Evolutionary conservation across 2,113 vertebrate species (phyloP), one percentile per base, ranked within the genome.

Genomic region (Caranx ignobilis): DNA sequence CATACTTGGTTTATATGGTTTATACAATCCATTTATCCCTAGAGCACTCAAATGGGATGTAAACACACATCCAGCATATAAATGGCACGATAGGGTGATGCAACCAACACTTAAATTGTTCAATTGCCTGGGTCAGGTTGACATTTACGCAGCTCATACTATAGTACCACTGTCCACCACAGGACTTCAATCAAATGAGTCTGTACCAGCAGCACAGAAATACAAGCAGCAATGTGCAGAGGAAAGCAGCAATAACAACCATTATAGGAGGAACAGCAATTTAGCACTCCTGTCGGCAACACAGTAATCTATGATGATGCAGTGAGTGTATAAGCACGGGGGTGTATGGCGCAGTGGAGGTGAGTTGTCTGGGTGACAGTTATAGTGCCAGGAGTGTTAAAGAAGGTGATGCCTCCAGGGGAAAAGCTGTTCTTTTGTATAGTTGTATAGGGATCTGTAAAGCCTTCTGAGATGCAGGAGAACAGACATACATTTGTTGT

Each of bases 171-270:
- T 45, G 43, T 69, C 39, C 50, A 57, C 18, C 26, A 32, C 21
- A 56, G 35, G 19, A 21, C 62, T 19, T 11, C 13, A 47, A 15
- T 57, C 18, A 45, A 71, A 55, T 26, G 11, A 59, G 2, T 32
- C 68, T 39, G 13, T 5, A 18, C 11, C 47, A 48, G 35, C 11
- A 48, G 32, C 41, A 41, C 68, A 13, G 64, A 61, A 65, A 37
- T 71, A 50, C 37, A 50, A 45, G 39, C 57, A 59, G 39, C 39
- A 16, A 13, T 47, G 35, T 60, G 39, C 35, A 61, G 13, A 65
- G 60, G 34, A 26, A 71, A 77, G 67, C 80, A 79, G 55, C 62
- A 69, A 26, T 54, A 45, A 76, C 39, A 50, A 13, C 47, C 34
- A 77, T 41, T 19, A 60, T 54, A 45, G 73, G 39, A 71, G 13